These are phyloP conservation scores for Mobula hypostoma DNA, from an alignment of 2,113 vertebrate species.

Conservation along the genomic window DNA sequence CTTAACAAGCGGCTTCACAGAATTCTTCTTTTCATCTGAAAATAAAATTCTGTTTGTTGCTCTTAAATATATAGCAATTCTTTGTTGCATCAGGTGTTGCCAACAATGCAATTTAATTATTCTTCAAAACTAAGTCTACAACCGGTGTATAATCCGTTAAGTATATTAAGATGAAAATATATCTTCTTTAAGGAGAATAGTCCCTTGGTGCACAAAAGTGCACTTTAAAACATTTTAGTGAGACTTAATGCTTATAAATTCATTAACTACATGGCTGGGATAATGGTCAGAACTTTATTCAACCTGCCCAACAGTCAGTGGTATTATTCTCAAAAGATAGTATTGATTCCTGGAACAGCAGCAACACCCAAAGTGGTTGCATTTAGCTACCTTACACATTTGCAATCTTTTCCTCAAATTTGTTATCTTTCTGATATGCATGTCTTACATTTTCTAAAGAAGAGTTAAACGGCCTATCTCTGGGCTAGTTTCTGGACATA, in stretches of 20 bases:
- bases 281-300: background rate
- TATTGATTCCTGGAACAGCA: background rate
- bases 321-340: background rate
- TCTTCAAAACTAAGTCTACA: background rate
- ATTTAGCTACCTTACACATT: background rate
- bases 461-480: background rate
- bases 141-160: background rate
- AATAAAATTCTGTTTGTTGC: background rate
- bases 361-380: background rate
- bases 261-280: background rate
- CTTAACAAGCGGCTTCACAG: background rate
- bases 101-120: constrained; percentile 6
- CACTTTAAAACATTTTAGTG: background rate
- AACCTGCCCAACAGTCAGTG: background rate
- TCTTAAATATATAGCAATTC: constrained; percentile 18
- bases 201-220: background rate
- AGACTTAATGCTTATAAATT: constrained; percentile 27
- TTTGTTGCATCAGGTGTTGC: background rate
- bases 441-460: background rate
- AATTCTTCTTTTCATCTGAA: background rate
- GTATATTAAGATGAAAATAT: background rate
- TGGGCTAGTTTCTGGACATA: background rate
- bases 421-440: background rate
- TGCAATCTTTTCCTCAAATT: background rate
- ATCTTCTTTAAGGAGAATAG: background rate